Base-by-base conservation (phyloP, 2,113 vertebrate genomes). In the Strigops habroptila region DNA sequence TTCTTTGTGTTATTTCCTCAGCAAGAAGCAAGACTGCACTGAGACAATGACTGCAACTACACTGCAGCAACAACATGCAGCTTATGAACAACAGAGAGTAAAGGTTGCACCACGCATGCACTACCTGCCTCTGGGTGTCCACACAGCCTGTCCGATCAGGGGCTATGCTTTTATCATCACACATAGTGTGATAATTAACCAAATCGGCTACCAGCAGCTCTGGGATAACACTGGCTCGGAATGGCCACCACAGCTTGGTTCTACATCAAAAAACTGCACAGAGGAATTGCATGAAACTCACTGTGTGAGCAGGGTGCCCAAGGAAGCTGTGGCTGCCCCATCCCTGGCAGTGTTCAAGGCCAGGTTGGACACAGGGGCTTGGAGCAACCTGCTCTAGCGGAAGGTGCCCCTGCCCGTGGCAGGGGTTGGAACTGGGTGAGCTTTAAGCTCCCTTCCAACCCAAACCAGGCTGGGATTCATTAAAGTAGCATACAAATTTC, bases 121-220 rank as follows among this genome's bases (percentile, higher is more conserved):
- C 33, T 57, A 57, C 55, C 55, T 22, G 31, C 33, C 55, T 57
- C 33, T 9, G 30, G 49, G 24, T 8, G 4, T 4, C n/a, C 8
- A 1, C 17, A 6, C 3, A 5, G 46, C 6, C 53, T 22, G 27
- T 2, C 3, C 57, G 19, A 12, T 18, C 77, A 22, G 1, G 7
- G 69, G 30, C 43, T 59, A 3, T 10, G 64, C 3, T 24, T 23
- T 21, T 3, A 0, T 8, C 3, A 17, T 4, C 44, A 60, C 37
- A 3, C 11, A 33, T 4, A 28, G 28, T 14, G 5, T 10, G 9
- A 16, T 9, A 27, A 65, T 35, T 10, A 43, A 87, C 64, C 27
- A 73, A 19, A 12, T 8, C 2, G 0, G 5, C 1, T 11, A 21
- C 0, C 41, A 41, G 52, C 68, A 83, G 71, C 67, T 52, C 80